Conservation (phyloP, 1,140 invertebrate genomes). For the Dendrolimus kikuchii region DNA sequence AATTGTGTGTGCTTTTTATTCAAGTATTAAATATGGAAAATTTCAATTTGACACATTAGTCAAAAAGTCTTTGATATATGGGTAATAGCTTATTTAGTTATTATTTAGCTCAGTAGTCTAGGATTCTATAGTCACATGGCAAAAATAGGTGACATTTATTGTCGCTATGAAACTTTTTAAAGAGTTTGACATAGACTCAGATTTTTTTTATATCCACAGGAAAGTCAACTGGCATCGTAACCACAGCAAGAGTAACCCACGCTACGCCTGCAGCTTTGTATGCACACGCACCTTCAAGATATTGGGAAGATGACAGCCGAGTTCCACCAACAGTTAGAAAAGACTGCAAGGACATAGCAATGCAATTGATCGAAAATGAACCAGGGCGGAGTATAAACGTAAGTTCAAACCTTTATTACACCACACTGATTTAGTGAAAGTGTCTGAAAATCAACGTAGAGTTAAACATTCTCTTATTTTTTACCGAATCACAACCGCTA, state of each 20-base stretch:
- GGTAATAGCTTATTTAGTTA: too few species aligned
- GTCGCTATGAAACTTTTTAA: neutral
- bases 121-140: too few species aligned
- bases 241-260: conserved; percentile 82
- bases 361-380: conserved; percentile 79
- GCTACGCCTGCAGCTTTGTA: conserved; percentile 85
- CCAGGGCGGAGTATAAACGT: conserved; percentile 69
- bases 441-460: too few species aligned
- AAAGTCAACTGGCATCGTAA: conserved; percentile 77
- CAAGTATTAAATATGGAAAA: too few species aligned
- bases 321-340: conserved; percentile 55
- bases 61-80: too few species aligned
- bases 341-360: conserved; percentile 69
- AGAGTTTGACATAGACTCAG: neutral
- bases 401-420: conserved; percentile 15
- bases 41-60: too few species aligned
- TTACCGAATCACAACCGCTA: too few species aligned
- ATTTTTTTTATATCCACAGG: conserved; percentile 22
- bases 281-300: conserved; percentile 81
- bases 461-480: too few species aligned
- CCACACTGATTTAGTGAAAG: too few species aligned
- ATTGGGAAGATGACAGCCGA: conserved; percentile 84
- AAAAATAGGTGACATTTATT: neutral
- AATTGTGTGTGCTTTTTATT: too few species aligned
- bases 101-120: too few species aligned